A percentile compares a stretch with the other conserved stretches of the same genome.
Conservation (phyloP, 2,113 vertebrate species). For the Entelurus aequoreus region DNA sequence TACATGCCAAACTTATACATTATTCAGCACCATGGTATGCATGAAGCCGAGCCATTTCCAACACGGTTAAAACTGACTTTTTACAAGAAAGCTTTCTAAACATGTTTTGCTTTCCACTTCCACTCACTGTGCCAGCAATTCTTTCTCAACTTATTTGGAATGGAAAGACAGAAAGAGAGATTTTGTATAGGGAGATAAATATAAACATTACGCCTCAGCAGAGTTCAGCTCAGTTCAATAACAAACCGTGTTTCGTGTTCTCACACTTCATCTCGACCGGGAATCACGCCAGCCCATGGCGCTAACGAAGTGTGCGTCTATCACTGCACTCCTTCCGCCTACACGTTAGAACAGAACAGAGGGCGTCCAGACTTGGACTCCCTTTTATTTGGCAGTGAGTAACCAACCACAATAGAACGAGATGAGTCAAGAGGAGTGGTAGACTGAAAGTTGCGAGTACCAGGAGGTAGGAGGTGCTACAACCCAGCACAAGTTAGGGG, state of each 20-base stretch:
- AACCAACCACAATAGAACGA: constrained; percentile 10
- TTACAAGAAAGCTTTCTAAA: background rate
- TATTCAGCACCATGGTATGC: background rate
- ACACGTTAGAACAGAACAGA: constrained; percentile 16
- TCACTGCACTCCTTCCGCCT: constrained; percentile 24
- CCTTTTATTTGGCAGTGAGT: constrained; percentile 14
- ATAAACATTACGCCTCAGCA: constrained; percentile 11
- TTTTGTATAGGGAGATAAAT: constrained; percentile 8
- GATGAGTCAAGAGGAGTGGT: constrained; percentile 35
- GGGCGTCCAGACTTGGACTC: constrained; percentile 6
- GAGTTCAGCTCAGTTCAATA: constrained; percentile 10
- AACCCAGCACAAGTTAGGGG: constrained; percentile 12
- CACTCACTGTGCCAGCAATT: background rate
- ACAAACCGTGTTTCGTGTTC: constrained; percentile 24
- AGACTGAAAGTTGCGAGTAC: constrained; percentile 19
- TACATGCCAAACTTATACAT: background rate
- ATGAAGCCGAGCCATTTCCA: constrained; percentile 2
- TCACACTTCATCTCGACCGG: constrained; percentile 12
- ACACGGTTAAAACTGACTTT: constrained; percentile 1
- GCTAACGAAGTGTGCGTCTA: constrained; percentile 25
- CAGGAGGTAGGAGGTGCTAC: constrained; percentile 13
- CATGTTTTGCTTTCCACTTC: constrained; percentile 7
- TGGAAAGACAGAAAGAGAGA: constrained; percentile 15
- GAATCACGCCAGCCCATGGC: constrained; percentile 21
- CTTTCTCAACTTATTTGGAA: constrained; percentile 16